These are phyloP conservation scores for Platycnemis pennipes DNA, from an alignment of 2,888 invertebrate species.

Conservation along the genomic window DNA sequence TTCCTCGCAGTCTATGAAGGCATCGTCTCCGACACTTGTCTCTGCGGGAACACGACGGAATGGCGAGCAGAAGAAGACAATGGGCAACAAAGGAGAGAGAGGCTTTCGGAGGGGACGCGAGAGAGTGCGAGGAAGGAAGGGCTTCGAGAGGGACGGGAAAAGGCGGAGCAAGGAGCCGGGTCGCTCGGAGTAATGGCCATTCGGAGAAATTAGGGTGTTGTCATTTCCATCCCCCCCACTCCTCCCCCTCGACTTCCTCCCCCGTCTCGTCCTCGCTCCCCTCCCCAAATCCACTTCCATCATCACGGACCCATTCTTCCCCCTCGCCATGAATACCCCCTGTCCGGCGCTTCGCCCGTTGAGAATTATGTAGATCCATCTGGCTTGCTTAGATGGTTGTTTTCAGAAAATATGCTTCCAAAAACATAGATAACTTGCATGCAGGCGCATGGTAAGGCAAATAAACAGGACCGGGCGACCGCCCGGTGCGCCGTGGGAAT, in stretches of 20 bases:
- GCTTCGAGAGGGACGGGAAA: not conserved
- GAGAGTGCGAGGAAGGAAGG: not conserved
- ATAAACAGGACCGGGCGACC: too few species aligned
- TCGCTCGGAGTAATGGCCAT: not conserved
- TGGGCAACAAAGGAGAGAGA: not conserved
- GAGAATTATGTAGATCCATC: too few species aligned
- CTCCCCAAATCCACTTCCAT: not conserved
- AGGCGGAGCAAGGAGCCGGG: not conserved
- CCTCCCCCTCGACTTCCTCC: too few species aligned
- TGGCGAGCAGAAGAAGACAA: not conserved
- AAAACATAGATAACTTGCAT: too few species aligned
- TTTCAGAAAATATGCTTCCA: too few species aligned
- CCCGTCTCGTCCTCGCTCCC: too few species aligned
- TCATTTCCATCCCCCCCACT: not conserved
- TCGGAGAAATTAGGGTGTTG: not conserved
- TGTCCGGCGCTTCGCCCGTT: not conserved
- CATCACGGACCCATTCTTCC: not conserved
- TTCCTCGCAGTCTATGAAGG: too few species aligned
- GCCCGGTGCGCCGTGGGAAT: too few species aligned
- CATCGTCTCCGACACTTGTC: too few species aligned
- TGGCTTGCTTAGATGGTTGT: too few species aligned
- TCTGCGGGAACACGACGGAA: too few species aligned
- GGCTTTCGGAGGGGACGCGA: not conserved
- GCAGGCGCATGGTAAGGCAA: too few species aligned
- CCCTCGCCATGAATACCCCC: not conserved